Base-by-base conservation (phyloP, 1,140 invertebrate species). In the Gonioctena quinquepunctata region DNA sequence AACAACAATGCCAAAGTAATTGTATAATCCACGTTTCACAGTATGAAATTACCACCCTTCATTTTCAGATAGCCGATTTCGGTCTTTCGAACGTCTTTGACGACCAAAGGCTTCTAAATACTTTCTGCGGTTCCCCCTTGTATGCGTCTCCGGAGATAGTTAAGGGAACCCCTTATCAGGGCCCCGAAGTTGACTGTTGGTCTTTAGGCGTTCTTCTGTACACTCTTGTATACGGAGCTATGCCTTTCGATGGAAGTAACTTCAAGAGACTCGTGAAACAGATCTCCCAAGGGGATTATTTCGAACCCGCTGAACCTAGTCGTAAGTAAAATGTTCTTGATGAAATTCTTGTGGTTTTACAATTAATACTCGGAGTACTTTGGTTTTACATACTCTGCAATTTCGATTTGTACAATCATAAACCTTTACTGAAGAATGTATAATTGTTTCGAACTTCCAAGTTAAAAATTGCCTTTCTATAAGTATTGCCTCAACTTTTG, bases 101-200 rank as follows among this genome's bases (percentile, higher is more conserved):
- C 84, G 94, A 96, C 77, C 90, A 92, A 69, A 88, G 92, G 33
- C 83, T 99, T 49, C 83, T 99, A 69, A 93, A 90, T 66, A 99
- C 98, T 25, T 99, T 98, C 84, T 99, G 98, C 85, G 98, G 98
- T 3, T 97, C 95, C 80, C 97, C 98, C 1, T 82, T 99, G 5
- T 99, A 99, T 82, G 97, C 97, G 11, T 99, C 97, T 56, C 98
- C 98, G 0, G 98, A 99, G 87, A 99, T 99, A 73, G 97, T 99
- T 7, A 96, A 96, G 85, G 98, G 97, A 68, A 96, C 93, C 18
- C 96, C 97, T 1, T 99, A 99, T 81, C 92, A 94, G 78, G 97
- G 97, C n/a, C 97, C 97, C 5, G 97, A 99, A 88, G 92, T 91
- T 6, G 92, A 93, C 77, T 97, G 94, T 83, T 99, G 97, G 98